Evolutionary conservation across 2,113 vertebrate species (phyloP).

Genomic region (Gymnocephalus cernua): DNA sequence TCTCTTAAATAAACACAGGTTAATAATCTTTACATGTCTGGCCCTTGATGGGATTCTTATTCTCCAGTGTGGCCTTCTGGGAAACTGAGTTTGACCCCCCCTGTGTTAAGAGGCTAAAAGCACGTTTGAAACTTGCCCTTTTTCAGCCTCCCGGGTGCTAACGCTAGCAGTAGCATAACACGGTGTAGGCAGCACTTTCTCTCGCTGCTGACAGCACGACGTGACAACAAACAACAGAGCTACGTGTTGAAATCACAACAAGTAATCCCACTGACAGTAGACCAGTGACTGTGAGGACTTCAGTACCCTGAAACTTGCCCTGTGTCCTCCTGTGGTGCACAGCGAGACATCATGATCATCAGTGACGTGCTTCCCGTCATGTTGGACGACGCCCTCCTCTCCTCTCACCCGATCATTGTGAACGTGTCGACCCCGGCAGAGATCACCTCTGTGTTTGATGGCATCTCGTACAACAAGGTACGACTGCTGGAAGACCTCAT

Average conservation of each 20-base stretch:
- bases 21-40: too few species aligned
- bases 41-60: too few species aligned
- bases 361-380: conserved; percentile 93
- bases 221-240: too few species aligned
- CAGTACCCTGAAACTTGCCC: background rate
- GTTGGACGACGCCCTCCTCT: conserved; percentile 91
- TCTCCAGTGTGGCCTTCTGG: too few species aligned
- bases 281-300: background rate
- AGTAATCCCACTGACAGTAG: background rate
- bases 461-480: conserved; percentile 98
- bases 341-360: conserved; percentile 92
- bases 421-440: conserved; percentile 90
- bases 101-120: too few species aligned
- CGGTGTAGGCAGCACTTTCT: too few species aligned
- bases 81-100: too few species aligned
- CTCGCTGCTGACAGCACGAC: too few species aligned
- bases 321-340: conserved; percentile 10
- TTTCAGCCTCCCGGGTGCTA: too few species aligned
- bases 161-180: too few species aligned
- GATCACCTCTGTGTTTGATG: conserved; percentile 98
- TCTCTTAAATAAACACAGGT: too few species aligned
- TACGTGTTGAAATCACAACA: background rate
- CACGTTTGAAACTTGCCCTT: too few species aligned
- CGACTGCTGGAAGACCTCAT: background rate
- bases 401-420: conserved; percentile 94